Conservation (phyloP, 1,140 invertebrate species). For the Zophobas morio region DNA sequence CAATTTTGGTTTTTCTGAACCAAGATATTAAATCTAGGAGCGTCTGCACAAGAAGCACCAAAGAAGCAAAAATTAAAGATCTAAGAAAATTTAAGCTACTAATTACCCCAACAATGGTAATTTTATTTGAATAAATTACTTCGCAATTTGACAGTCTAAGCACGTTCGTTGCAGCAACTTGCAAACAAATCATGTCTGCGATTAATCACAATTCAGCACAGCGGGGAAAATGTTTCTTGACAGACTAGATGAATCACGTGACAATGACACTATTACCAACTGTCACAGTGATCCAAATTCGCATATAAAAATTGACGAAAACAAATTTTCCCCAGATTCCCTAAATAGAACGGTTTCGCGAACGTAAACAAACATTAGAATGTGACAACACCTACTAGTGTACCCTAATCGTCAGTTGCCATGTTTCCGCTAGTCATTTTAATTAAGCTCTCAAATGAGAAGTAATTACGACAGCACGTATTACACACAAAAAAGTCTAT, state of each 20-base stretch:
- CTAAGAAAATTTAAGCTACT: background rate
- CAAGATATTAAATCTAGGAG: too few relatives aligned
- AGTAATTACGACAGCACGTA: slow-evolving; percentile 33
- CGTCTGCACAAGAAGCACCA: too few relatives aligned
- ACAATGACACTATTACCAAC: slow-evolving; percentile 16
- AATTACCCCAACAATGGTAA: background rate
- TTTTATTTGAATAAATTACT: slow-evolving; percentile 5
- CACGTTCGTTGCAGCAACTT: slow-evolving; percentile 24
- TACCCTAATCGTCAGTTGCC: slow-evolving; percentile 26
- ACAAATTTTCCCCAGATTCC: slow-evolving; percentile 6
- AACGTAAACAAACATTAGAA: background rate
- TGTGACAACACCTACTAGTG: slow-evolving; percentile 2
- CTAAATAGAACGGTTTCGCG: background rate
- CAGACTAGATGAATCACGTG: slow-evolving; percentile 17
- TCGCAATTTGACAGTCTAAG: background rate
- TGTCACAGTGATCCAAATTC: slow-evolving; percentile 6
- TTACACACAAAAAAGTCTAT: slow-evolving; percentile 24
- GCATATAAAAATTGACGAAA: slow-evolving; percentile 11
- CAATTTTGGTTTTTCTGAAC: too few relatives aligned
- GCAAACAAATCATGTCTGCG: slow-evolving; percentile 29
- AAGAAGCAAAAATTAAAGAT: too few relatives aligned
- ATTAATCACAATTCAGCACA: slow-evolving; percentile 18
- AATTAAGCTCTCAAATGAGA: slow-evolving; percentile 22
- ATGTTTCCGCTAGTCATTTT: slow-evolving; percentile 33
- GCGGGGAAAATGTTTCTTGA: slow-evolving; percentile 3